Conservation (phyloP, 2,888 invertebrate species). For the Trachelus stipa region DNA sequence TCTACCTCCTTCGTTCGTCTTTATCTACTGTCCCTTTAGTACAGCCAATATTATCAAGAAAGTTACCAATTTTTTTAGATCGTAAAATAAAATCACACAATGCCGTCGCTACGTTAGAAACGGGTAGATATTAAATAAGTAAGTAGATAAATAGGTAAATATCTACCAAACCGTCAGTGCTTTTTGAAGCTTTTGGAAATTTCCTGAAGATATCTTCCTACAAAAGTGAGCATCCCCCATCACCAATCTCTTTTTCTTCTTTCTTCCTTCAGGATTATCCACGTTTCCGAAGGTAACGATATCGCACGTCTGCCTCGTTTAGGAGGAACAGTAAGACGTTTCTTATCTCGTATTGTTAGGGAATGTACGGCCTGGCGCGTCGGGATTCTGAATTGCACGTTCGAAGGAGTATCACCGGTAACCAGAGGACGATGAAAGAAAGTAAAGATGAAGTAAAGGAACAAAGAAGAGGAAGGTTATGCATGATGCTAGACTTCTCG, state of each 20-base stretch:
- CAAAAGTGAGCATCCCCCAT: neutral
- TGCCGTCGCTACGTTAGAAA: neutral
- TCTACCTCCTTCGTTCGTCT: neutral
- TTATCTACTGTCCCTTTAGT: neutral
- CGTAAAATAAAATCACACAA: neutral
- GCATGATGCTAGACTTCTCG: neutral
- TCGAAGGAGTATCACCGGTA: neutral
- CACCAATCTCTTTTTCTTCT: neutral
- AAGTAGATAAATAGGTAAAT: neutral
- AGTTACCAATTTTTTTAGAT: neutral
- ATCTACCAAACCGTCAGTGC: no score
- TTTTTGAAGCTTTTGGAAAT: neutral
- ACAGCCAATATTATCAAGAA: neutral
- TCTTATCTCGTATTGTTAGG: conserved; percentile 1
- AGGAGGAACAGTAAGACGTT: neutral
- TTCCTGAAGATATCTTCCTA: neutral
- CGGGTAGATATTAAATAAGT: neutral
- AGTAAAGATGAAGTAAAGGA: neutral
- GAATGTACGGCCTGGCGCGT: neutral
- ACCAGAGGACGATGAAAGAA: neutral
- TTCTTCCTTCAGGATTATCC: neutral
- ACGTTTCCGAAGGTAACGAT: neutral
- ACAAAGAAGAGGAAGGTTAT: neutral
- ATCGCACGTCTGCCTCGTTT: neutral
- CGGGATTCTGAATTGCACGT: neutral